Conservation (phyloP, 2,797 vertebrate genomes). For the Gymnothorax javanicus region DNA sequence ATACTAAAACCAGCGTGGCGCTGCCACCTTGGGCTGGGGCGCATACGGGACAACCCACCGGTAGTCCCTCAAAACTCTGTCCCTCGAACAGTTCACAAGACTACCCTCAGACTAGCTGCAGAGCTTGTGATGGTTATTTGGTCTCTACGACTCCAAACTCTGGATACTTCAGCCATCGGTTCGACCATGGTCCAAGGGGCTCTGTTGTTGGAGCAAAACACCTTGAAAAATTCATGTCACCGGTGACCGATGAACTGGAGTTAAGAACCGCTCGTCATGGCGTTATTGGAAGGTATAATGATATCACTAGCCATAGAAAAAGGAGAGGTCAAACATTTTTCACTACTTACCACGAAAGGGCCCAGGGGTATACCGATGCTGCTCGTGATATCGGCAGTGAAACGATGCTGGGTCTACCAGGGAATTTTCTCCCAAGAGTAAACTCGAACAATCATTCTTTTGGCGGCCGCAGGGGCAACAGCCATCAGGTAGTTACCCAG, state of each 20-base stretch:
- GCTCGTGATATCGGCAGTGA: constrained; percentile 68
- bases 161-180: constrained; percentile 73
- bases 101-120: constrained; percentile 78
- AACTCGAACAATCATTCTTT: constrained; percentile 70
- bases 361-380: constrained; percentile 70
- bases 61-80: constrained; percentile 73
- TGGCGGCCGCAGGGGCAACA: constrained; percentile 66
- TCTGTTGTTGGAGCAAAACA: constrained; percentile 75
- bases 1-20: constrained; percentile 68
- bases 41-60: constrained; percentile 67
- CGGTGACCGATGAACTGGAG: constrained; percentile 74
- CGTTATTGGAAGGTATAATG: constrained; percentile 72
- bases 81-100: constrained; percentile 72
- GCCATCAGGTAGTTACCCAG: constrained; percentile 71
- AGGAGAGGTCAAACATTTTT: constrained; percentile 72
- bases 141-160: constrained; percentile 73
- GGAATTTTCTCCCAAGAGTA: constrained; percentile 70
- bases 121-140: constrained; percentile 78
- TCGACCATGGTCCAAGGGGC: constrained; percentile 75
- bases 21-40: constrained; percentile 68
- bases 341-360: constrained; percentile 74
- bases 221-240: constrained; percentile 75
- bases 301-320: constrained; percentile 72
- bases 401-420: constrained; percentile 74
- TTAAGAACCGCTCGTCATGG: constrained; percentile 69